phyloP scores from a whole-genome alignment of 2,888 invertebrate genomes.

The Serrognathus titanus region DNA sequence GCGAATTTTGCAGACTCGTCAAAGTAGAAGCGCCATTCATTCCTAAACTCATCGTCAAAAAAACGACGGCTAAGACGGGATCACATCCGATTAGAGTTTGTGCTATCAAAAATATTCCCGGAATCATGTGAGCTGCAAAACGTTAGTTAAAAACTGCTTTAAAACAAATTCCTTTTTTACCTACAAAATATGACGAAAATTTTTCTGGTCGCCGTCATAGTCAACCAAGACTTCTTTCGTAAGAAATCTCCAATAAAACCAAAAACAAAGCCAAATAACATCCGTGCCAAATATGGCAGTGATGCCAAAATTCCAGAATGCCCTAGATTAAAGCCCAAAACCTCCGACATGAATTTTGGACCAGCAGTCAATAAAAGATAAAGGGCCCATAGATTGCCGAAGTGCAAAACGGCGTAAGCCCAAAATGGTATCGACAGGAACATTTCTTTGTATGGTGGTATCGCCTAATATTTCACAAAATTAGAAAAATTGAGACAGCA shows the following conservation, averaged over 20 bases:
- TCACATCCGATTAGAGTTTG: slow-evolving; percentile 62
- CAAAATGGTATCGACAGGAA: slow-evolving; percentile 66
- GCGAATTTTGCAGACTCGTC: slow-evolving; percentile 50
- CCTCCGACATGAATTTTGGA: slow-evolving; percentile 70
- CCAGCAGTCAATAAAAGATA: slow-evolving; percentile 74
- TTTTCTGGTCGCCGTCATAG: slow-evolving; percentile 60
- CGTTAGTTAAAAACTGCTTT: not conserved
- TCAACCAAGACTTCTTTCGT: slow-evolving; percentile 47
- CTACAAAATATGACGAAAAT: slow-evolving; percentile 64
- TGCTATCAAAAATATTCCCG: slow-evolving; percentile 51
- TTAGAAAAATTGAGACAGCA: too few species aligned
- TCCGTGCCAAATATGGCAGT: slow-evolving; percentile 67
- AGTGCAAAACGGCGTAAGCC: slow-evolving; percentile 64
- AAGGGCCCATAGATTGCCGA: slow-evolving; percentile 73
- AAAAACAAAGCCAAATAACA: slow-evolving; percentile 67
- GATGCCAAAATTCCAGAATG: slow-evolving; percentile 69
- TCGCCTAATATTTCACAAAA: slow-evolving; percentile 47
- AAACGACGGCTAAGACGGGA: slow-evolving; percentile 58
- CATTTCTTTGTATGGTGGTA: slow-evolving; percentile 64
- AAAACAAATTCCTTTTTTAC: slow-evolving; percentile 21
- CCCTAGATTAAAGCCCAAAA: slow-evolving; percentile 67
- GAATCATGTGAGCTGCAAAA: slow-evolving; percentile 47
- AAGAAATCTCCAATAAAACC: slow-evolving; percentile 68
- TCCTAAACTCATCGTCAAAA: slow-evolving; percentile 67
- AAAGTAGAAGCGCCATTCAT: slow-evolving; percentile 50